Evolutionary conservation across 2,113 vertebrate genomes (phyloP), one percentile per base, ranked within the genome.

Genomic region (Pterocles orientalis): DNA sequence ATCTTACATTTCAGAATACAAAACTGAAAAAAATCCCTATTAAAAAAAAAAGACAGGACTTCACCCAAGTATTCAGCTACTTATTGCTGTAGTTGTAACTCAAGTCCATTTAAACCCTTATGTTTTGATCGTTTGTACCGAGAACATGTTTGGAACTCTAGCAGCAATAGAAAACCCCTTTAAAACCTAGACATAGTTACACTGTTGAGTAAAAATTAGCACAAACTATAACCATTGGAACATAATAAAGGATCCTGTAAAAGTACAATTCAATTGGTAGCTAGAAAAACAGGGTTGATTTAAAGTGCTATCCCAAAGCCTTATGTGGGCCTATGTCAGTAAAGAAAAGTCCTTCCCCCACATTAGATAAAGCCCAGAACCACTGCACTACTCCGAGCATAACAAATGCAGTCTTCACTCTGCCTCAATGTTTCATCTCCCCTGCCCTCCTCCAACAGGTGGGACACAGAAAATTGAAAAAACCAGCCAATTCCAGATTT

Each of bases 81-180:
- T 96, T 97, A 97, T 96, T 96, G 95, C 95, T 97, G 95, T 92
- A 89, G 73, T 94, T 97, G 86, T 75, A 96, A 96, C 93, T 94
- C 82, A 82, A 95, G 93, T 93, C 93, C 93, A 80, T 82, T 89
- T 78, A 86, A 94, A 96, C 76, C 72, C 75, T 66, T 53, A 68
- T 6, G 18, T 90, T 97, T 97, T 97, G 88, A 94, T 94, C 13
- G 0, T 82, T 69, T 81, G 72, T 94, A 79, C 82, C 13, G 4
- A 95, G 92, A 95, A 72, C 54, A 76, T 15, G 66, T 96, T 89
- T 97, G 92, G 94, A 97, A 97, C 77, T 64, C 89, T 92, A 96
- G 86, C 95, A 92, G 96, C 94, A 96, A 97, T 97, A 97, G 90
- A 79, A 94, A 97, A 95, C 84, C 91, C 96, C 91, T 82, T 96